Evolutionary conservation across 2,113 vertebrate species (phyloP).

Genomic region (Nesogale talazaci): DNA sequence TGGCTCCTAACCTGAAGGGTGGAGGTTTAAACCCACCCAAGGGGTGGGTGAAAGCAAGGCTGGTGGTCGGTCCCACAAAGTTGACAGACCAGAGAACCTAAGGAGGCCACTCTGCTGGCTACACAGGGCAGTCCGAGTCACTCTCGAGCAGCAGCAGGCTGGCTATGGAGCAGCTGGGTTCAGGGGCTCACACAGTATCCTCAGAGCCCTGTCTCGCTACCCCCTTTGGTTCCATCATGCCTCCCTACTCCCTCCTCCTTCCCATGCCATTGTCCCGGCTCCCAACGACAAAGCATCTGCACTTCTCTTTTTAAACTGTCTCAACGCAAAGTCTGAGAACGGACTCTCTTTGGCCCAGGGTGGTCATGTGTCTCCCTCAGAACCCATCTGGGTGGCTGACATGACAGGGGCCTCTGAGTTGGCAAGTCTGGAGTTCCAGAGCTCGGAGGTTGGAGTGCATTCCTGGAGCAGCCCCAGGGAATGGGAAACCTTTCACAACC

Average conservation of each 20-base stretch:
- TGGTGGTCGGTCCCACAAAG: no score
- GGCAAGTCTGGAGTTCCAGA: neutral
- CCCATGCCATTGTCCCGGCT: neutral
- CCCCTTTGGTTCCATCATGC: neutral
- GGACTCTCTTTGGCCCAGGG: neutral
- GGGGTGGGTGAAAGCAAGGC: neutral
- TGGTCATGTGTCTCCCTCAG: neutral
- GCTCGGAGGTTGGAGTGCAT: neutral
- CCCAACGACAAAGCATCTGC: neutral
- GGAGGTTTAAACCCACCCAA: neutral
- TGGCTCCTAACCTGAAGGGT: neutral
- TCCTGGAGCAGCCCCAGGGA: neutral
- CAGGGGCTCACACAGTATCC: neutral
- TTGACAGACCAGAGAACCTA: neutral
- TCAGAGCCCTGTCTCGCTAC: neutral
- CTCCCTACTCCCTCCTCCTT: neutral
- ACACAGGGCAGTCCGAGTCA: neutral
- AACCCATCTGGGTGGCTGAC: neutral
- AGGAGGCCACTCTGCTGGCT: neutral
- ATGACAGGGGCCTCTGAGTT: neutral
- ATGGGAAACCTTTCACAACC: neutral
- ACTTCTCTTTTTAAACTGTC: neutral
- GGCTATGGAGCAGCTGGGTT: neutral
- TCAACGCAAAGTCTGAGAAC: neutral
- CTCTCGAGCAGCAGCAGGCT: neutral